phyloP scores from a whole-genome alignment of 2,797 vertebrate species.

The Clarias pachynema region DNA sequence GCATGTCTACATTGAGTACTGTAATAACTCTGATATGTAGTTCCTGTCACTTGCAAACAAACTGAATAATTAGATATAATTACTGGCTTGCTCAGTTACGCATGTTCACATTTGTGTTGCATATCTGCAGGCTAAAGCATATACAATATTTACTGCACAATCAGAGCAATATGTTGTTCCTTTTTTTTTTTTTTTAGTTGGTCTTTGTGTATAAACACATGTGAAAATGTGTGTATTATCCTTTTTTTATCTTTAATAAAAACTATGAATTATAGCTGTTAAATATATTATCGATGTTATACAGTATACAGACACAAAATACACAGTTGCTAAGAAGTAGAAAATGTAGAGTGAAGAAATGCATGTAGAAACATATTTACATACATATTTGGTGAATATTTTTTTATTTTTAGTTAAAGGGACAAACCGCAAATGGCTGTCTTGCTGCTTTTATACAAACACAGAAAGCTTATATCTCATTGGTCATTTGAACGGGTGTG shows the following conservation, averaged over 20 bases:
- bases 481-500: neutral
- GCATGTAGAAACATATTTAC: neutral
- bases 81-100: neutral
- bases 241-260: neutral
- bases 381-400: neutral
- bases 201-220: neutral
- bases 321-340: neutral
- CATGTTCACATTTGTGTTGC: neutral
- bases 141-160: neutral
- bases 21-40: neutral
- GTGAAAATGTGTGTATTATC: neutral
- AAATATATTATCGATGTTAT: neutral
- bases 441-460: neutral
- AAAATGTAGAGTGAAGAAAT: too few species aligned
- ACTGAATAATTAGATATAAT: neutral
- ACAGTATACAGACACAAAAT: neutral
- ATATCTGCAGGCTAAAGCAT: neutral
- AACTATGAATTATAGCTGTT: neutral
- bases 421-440: neutral
- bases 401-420: neutral
- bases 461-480: neutral
- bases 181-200: neutral
- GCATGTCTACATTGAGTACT: slow-evolving; percentile 19
- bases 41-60: neutral
- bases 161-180: neutral